These are phyloP conservation scores for Athalia cordata DNA, from an alignment of 2,888 invertebrate species.

Conservation along the genomic window DNA sequence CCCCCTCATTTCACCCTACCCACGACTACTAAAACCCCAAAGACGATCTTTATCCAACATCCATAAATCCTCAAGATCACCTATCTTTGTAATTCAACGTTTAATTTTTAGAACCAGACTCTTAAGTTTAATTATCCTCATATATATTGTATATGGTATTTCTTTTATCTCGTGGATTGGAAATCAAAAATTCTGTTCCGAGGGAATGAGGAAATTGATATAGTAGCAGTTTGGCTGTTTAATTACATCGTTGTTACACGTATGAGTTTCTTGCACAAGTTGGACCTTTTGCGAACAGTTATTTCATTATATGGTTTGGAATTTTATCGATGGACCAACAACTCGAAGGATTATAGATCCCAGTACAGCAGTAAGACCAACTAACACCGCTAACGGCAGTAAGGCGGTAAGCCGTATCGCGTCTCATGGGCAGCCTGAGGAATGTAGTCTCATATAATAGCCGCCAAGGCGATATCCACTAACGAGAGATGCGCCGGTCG, in stretches of 20 bases:
- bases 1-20: not conserved
- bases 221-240: no score
- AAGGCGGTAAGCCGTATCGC: constrained; percentile 46
- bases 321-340: no score
- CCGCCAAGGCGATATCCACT: constrained; percentile 70
- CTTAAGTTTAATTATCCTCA: constrained; percentile 10
- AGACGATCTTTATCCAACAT: constrained; percentile 45
- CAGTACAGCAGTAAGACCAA: constrained; percentile 43
- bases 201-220: no score
- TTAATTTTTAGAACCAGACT: constrained; percentile 45
- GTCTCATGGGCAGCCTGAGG: constrained; percentile 53
- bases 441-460: constrained; percentile 70
- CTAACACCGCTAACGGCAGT: constrained; percentile 25
- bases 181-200: no score
- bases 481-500: constrained; percentile 72
- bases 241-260: no score
- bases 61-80: constrained; percentile 41
- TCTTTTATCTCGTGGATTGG: no score
- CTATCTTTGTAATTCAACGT: constrained; percentile 38
- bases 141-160: no score
- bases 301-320: no score
- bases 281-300: no score
- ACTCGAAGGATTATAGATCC: constrained; percentile 44
- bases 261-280: no score
- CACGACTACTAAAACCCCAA: constrained; percentile 1